phyloP scores from a whole-genome alignment of 2,797 vertebrate genomes.

The Ispidina picta region DNA sequence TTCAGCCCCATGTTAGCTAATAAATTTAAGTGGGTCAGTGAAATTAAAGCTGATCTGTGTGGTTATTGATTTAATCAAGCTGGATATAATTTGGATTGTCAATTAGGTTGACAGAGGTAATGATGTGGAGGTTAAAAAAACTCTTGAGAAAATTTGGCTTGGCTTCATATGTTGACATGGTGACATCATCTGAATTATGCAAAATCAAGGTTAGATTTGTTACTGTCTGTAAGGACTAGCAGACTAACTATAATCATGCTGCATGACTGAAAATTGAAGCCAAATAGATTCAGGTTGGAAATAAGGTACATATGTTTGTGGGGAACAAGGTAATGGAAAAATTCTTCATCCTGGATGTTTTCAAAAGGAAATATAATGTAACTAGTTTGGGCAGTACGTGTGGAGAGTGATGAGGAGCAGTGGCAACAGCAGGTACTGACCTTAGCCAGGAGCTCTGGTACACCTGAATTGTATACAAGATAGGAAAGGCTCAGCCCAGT shows the following conservation, averaged over 20 bases:
- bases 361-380: constrained; percentile 4
- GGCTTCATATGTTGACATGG: not conserved
- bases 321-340: not conserved
- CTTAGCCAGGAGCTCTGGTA: fast-evolving
- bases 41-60: not conserved
- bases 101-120: not conserved
- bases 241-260: not conserved
- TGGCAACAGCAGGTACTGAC: not conserved
- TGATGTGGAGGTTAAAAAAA: not conserved
- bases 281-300: constrained; percentile 24
- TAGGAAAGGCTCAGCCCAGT: not conserved
- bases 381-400: not conserved
- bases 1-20: not conserved
- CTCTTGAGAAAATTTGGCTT: not conserved
- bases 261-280: not conserved
- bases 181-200: constrained; percentile 7
- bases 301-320: constrained; percentile 28
- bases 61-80: constrained; percentile 16
- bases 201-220: constrained; percentile 7
- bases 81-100: not conserved
- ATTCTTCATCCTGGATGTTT: not conserved
- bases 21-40: not conserved
- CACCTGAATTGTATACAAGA: not conserved
- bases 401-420: not conserved
- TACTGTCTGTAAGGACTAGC: constrained; percentile 14